A percentile compares a stretch with the other conserved stretches of the same genome.
Conservation (phyloP, 2,797 vertebrate species). For the Peromyscus melanophrys region DNA sequence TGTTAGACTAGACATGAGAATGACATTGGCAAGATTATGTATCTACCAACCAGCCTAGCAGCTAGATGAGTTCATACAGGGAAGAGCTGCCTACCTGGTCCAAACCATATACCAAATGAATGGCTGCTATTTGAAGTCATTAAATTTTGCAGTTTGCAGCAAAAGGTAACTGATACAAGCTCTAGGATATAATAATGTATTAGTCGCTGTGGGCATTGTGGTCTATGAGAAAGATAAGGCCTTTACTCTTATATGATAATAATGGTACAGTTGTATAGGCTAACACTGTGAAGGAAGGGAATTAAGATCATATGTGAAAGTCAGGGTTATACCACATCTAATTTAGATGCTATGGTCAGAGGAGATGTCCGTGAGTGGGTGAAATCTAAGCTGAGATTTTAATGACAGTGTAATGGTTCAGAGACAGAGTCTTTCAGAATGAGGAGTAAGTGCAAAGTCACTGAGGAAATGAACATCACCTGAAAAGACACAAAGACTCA, state of each 20-base stretch:
- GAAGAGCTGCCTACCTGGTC: not conserved
- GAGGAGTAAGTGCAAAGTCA: not conserved
- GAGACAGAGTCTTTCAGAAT: not conserved
- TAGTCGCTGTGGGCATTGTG: not conserved
- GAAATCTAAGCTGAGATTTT: constrained; percentile 12
- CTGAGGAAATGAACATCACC: not conserved
- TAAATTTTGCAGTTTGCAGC: not conserved
- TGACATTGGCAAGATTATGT: not conserved
- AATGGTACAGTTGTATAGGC: not conserved
- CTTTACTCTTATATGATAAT: not conserved
- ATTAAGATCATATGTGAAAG: not conserved
- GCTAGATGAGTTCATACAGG: not conserved
- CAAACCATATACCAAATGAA: constrained; percentile 20
- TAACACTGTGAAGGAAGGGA: not conserved
- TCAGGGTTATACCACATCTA: not conserved
- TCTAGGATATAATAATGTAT: not conserved
- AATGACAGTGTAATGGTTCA: not conserved
- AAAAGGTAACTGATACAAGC: constrained; percentile 4
- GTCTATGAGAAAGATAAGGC: not conserved
- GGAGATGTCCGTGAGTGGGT: not conserved
- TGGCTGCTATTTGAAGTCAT: not conserved
- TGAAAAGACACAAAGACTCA: not conserved
- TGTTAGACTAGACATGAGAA: not conserved
- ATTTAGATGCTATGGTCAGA: not conserved
- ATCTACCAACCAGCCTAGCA: not conserved